Percentiles rank a stretch among this genome's conserved stretches.
These are phyloP conservation scores for Battus philenor DNA, from an alignment of 1,140 invertebrate species.

Conservation along the genomic window DNA sequence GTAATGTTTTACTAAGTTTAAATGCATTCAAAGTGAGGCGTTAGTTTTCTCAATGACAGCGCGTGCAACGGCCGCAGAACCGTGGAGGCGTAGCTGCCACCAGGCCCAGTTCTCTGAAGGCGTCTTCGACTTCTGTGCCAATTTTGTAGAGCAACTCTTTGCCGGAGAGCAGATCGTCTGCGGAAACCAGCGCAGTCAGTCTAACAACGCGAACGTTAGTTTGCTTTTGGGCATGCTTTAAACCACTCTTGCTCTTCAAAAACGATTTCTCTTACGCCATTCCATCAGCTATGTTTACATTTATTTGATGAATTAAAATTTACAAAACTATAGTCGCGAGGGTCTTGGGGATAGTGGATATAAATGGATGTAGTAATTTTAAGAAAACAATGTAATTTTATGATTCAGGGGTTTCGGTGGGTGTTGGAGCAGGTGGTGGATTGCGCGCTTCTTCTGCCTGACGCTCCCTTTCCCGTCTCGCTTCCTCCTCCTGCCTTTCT, in stretches of 20 bases:
- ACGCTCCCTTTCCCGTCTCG: conserved; percentile 13
- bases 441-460: conserved; percentile 19
- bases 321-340: conserved; percentile 15
- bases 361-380: too few species aligned
- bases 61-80: conserved; percentile 53
- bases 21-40: conserved; percentile 50
- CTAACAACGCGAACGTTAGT: conserved; percentile 20
- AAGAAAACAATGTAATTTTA: too few species aligned
- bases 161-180: conserved; percentile 98
- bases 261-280: conserved; percentile 39
- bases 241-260: background rate
- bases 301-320: conserved; percentile 37
- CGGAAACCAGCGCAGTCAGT: conserved; percentile 43
- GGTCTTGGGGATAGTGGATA: too few species aligned
- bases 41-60: conserved; percentile 50
- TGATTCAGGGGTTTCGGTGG: conserved; percentile 53
- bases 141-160: conserved; percentile 99
- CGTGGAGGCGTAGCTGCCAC: conserved; percentile 28
- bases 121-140: conserved; percentile 97
- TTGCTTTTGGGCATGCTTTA: conserved; percentile 35
- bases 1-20: conserved; percentile 30
- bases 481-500: conserved; percentile 45
- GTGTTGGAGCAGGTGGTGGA: conserved; percentile 34
- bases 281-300: conserved; percentile 64
- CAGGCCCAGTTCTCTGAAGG: conserved; percentile 90